Conservation (phyloP, 2,113 vertebrate genomes). For the Acinonyx jubatus region DNA sequence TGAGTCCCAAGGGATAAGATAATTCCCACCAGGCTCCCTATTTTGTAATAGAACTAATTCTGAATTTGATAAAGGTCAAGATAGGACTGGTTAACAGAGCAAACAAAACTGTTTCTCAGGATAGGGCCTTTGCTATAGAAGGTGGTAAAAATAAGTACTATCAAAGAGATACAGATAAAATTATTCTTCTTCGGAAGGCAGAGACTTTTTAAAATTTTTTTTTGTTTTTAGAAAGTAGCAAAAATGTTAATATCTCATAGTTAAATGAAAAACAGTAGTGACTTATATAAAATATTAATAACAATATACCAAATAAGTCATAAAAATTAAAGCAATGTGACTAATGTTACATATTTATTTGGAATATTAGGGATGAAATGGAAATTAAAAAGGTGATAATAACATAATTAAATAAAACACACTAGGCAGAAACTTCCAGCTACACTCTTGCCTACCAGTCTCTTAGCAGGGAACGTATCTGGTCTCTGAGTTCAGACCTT, state of each 20-base stretch:
- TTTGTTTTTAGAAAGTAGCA: neutral
- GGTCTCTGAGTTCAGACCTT: neutral
- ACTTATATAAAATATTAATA: slow-evolving; percentile 55
- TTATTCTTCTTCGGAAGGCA: neutral
- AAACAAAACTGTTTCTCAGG: neutral
- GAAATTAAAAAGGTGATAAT: neutral
- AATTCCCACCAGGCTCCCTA: neutral
- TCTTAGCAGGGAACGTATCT: neutral
- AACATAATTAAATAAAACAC: slow-evolving; percentile 31
- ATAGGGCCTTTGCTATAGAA: neutral
- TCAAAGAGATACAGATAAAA: neutral
- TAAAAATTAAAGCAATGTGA: slow-evolving; percentile 6
- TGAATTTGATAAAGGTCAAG: neutral
- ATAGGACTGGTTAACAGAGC: neutral
- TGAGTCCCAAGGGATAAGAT: neutral
- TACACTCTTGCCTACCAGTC: neutral
- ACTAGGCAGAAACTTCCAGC: neutral
- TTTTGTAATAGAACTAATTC: neutral
- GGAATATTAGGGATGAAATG: slow-evolving; percentile 30
- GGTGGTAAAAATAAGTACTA: neutral
- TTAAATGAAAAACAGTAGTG: neutral
- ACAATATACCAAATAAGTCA: slow-evolving; percentile 3
- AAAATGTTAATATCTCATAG: neutral
- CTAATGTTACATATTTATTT: slow-evolving; percentile 43
- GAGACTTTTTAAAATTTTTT: neutral